Percentiles rank a stretch among this genome's conserved stretches.
Evolutionary conservation across 2,888 invertebrate species (phyloP).

Genomic region (Rhagonycha lutea): DNA sequence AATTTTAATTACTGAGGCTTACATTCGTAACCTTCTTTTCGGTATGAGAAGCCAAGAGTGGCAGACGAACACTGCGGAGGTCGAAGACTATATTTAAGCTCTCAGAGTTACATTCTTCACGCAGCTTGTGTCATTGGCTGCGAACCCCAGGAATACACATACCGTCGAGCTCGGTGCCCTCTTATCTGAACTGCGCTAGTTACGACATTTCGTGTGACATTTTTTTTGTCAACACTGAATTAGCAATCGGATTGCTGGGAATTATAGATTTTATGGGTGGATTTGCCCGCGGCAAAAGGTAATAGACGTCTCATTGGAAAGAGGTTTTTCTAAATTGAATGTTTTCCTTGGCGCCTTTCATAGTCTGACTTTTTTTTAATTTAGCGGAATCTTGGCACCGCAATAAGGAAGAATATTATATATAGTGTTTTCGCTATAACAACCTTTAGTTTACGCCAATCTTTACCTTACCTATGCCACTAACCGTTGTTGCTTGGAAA

Average conservation of each 20-base stretch:
- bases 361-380: slow-evolving; percentile 1
- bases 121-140: slow-evolving; percentile 44
- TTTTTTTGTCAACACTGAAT: slow-evolving; percentile 3
- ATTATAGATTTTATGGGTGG: background rate
- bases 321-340: background rate
- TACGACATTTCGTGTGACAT: slow-evolving; percentile 23
- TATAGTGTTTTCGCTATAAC: background rate
- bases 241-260: background rate
- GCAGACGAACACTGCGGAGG: slow-evolving; percentile 43
- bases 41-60: slow-evolving; percentile 31
- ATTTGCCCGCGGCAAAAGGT: background rate
- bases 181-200: slow-evolving; percentile 21
- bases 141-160: slow-evolving; percentile 33
- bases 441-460: slow-evolving; percentile 14
- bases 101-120: slow-evolving; percentile 45
- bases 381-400: slow-evolving; percentile 12
- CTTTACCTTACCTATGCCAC: background rate
- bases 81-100: slow-evolving; percentile 49
- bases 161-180: slow-evolving; percentile 33
- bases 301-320: background rate
- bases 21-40: slow-evolving; percentile 16
- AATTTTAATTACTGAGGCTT: background rate
- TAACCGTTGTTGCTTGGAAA: background rate
- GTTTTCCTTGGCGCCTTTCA: slow-evolving; percentile 3
- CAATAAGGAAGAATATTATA: slow-evolving; percentile 12